A percentile compares a stretch with the other conserved stretches of the same genome.
Conservation (phyloP, 2,113 vertebrate genomes). For the Rhynchomys soricoides region DNA sequence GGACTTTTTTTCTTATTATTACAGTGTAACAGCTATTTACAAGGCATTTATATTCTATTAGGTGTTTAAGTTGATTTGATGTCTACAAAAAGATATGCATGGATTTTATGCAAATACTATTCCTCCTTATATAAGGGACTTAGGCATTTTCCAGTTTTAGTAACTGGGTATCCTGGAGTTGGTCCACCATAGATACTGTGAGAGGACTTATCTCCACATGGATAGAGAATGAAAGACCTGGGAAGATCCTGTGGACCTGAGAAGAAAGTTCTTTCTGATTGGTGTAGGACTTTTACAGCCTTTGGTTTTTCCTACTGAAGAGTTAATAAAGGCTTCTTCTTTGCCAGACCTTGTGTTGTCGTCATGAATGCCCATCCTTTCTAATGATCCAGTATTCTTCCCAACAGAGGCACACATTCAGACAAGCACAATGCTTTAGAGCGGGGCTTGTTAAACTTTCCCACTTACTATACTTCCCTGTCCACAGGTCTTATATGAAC, state of each 20-base stretch:
- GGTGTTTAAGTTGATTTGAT: neutral
- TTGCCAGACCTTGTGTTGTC: neutral
- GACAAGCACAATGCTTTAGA: neutral
- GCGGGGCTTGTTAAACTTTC: neutral
- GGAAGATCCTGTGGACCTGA: neutral
- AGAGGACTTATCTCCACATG: neutral
- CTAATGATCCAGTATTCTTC: neutral
- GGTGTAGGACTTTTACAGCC: neutral
- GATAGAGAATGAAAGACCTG: neutral
- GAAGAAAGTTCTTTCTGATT: conserved; percentile 19
- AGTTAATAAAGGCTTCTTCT: conserved; percentile 36
- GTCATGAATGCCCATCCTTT: neutral
- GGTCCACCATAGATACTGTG: neutral
- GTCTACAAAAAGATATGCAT: neutral
- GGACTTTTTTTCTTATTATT: neutral
- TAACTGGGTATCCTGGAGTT: neutral
- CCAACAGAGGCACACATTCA: neutral
- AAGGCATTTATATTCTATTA: neutral
- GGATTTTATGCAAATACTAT: neutral
- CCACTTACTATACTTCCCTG: neutral
- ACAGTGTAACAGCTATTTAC: neutral
- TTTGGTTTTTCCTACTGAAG: neutral
- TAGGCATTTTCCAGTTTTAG: neutral
- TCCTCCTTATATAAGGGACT: neutral
- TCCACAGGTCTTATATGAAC: neutral